Evolutionary conservation across 2,888 invertebrate genomes (phyloP).

Genomic region (Idaea dimidiata): DNA sequence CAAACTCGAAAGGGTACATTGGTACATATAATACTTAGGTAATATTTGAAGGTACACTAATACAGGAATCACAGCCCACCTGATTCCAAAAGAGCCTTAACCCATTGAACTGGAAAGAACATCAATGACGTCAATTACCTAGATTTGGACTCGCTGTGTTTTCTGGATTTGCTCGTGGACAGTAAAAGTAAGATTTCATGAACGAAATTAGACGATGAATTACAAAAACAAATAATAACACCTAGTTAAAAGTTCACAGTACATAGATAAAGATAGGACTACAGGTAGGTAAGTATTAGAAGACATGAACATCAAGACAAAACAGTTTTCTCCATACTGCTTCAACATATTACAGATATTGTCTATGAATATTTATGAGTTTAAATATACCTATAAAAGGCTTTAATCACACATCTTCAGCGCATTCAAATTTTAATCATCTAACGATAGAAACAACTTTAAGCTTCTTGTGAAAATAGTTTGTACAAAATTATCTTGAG

Average conservation of each 20-base stretch:
- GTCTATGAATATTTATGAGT: constrained; percentile 34
- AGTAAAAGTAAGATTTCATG: too few relatives aligned
- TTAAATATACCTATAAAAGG: constrained; percentile 31
- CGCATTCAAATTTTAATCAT: background rate
- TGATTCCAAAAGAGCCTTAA: constrained; percentile 11
- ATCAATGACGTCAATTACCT: constrained; percentile 28
- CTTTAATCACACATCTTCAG: background rate
- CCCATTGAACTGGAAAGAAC: constrained; percentile 19
- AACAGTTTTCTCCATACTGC: background rate
- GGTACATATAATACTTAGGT: too few relatives aligned
- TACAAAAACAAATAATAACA: background rate
- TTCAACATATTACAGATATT: background rate
- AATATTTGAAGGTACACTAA: background rate
- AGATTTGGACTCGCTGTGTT: constrained; percentile 12
- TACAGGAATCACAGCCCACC: constrained; percentile 14
- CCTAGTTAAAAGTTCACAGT: background rate
- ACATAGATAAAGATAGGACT: background rate
- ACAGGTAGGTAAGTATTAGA: background rate
- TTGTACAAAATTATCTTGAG: background rate
- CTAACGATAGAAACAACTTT: background rate
- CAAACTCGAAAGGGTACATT: too few relatives aligned
- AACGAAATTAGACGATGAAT: background rate
- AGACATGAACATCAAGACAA: background rate
- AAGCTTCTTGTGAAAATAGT: background rate
- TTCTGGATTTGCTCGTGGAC: constrained; percentile 6